phyloP scores from a whole-genome alignment of 2,113 vertebrate species.

The Pyxicephalus adspersus region DNA sequence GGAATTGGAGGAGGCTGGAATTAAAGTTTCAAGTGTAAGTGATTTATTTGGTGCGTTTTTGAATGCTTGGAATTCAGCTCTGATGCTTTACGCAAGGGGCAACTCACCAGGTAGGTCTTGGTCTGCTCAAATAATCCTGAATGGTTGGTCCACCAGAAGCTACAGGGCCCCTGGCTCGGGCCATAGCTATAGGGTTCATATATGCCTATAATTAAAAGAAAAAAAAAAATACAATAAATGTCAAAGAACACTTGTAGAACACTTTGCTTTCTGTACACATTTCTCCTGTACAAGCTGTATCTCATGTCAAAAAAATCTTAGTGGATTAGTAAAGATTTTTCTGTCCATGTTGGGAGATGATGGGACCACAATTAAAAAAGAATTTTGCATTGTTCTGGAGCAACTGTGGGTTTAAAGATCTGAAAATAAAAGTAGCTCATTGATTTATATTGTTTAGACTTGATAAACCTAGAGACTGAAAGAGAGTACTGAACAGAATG shows the following conservation, averaged over 20 bases:
- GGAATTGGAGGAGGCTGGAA: too few relatives aligned
- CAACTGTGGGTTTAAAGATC: too few relatives aligned
- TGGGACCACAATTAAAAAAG: background rate
- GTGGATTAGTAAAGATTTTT: too few relatives aligned
- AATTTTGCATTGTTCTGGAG: too few relatives aligned
- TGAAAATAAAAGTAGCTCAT: too few relatives aligned
- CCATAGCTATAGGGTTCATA: slow-evolving; percentile 96
- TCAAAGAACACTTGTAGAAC: background rate
- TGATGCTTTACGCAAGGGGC: background rate
- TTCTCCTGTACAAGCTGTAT: background rate
- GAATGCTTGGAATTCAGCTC: background rate
- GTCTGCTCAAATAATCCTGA: slow-evolving; percentile 96
- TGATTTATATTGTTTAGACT: too few relatives aligned
- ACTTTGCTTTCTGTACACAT: too few relatives aligned
- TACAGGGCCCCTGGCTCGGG: slow-evolving; percentile 87
- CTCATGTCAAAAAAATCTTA: too few relatives aligned
- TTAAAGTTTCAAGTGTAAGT: too few relatives aligned
- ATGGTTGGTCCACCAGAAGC: slow-evolving; percentile 89
- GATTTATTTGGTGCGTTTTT: background rate
- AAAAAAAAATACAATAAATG: background rate
- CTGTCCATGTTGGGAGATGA: too few relatives aligned
- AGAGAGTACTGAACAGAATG: too few relatives aligned
- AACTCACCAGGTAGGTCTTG: slow-evolving; percentile 93
- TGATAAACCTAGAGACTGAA: too few relatives aligned
- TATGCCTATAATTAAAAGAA: slow-evolving; percentile 79